These are phyloP conservation scores for Oxyruncus cristatus DNA, from an alignment of 2,113 vertebrate genomes.

Conservation along the genomic window DNA sequence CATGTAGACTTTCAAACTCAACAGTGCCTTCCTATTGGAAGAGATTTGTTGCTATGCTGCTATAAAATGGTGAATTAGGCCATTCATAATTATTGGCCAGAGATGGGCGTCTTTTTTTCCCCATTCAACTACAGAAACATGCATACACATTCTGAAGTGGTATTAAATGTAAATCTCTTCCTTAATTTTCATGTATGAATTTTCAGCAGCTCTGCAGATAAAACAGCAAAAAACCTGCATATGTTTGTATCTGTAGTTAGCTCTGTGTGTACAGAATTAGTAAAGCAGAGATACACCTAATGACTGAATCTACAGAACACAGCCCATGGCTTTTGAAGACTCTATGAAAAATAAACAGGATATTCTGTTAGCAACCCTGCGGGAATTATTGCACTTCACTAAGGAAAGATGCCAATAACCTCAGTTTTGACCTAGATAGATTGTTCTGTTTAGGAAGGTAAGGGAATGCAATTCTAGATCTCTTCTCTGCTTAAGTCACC, in stretches of 20 bases:
- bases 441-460: constrained; percentile 34
- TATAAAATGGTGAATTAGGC: constrained; percentile 48
- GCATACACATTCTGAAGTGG: not conserved
- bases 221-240: not conserved
- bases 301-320: not conserved
- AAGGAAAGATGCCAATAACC: constrained; percentile 64
- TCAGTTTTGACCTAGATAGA: constrained; percentile 66
- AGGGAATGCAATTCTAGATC: constrained; percentile 32
- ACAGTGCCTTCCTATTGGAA: constrained; percentile 41
- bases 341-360: constrained; percentile 60
- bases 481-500: not conserved
- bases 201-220: constrained; percentile 28
- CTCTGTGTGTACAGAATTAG: not conserved
- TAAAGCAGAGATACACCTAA: not conserved
- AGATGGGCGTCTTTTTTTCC: not conserved
- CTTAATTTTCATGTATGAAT: not conserved
- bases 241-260: not conserved
- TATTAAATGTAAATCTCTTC: constrained; percentile 14
- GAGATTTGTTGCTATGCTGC: constrained; percentile 57
- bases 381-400: constrained; percentile 55
- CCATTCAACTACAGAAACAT: not conserved
- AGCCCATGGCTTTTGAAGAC: constrained; percentile 29
- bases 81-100: constrained; percentile 33
- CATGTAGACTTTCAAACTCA: constrained; percentile 15
- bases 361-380: constrained; percentile 54